Conservation (phyloP, 2,888 invertebrate species). For the Punctoribates punctum region DNA sequence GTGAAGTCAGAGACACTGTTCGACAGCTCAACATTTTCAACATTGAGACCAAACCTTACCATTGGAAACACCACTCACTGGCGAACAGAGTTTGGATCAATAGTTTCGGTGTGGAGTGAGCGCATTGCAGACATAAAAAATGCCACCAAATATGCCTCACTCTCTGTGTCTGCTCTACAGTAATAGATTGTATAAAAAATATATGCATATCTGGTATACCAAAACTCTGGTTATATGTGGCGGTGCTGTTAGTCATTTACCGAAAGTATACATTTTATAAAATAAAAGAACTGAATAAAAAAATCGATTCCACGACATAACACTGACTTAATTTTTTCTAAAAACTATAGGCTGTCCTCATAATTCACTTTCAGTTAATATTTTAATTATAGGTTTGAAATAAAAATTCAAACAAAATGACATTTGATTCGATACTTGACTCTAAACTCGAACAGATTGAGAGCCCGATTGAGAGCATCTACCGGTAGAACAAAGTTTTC, state of each 20-base stretch:
- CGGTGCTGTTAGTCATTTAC: conserved; percentile 22
- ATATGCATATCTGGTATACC: conserved; percentile 15
- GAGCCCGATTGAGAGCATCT: too few species aligned
- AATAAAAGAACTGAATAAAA: conserved; percentile 12
- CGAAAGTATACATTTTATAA: not conserved
- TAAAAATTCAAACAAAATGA: too few species aligned
- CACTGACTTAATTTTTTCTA: conserved; percentile 22
- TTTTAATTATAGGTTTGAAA: not conserved
- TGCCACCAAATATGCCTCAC: conserved; percentile 26
- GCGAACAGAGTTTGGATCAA: conserved; percentile 34
- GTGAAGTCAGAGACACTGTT: conserved; percentile 30
- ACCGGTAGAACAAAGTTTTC: too few species aligned
- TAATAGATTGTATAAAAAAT: not conserved
- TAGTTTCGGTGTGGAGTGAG: conserved; percentile 38
- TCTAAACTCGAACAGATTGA: too few species aligned
- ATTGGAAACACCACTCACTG: conserved; percentile 34
- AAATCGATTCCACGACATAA: not conserved
- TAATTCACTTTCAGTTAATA: not conserved
- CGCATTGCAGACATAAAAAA: conserved; percentile 39
- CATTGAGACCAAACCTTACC: conserved; percentile 37
- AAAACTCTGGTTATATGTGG: conserved; percentile 11
- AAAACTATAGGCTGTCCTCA: not conserved
- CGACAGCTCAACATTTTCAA: conserved; percentile 37
- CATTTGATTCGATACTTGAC: too few species aligned
- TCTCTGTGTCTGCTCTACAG: conserved; percentile 3